Evolutionary conservation across 1,140 invertebrate species (phyloP), one percentile per base, ranked within the genome.

Genomic region (Atta colombica): DNA sequence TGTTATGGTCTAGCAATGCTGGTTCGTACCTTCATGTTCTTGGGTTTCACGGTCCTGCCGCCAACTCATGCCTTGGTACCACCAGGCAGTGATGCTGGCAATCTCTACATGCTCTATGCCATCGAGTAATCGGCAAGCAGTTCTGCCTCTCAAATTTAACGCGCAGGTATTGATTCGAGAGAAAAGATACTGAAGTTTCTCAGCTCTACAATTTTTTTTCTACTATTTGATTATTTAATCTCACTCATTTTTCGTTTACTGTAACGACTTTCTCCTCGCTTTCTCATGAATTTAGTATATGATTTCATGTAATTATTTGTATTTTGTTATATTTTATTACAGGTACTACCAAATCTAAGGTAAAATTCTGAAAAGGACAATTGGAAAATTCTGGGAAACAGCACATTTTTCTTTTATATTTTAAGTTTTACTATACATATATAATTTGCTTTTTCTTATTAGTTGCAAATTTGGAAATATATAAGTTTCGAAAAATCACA

Each of bases 1-100:
- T 92, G 80, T 93, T 95, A 91, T 92, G 88, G 96, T 96, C 87
- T 95, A 97, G 97, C 97, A 55, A 97, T 97, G 88, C 96, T 99
- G 80, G 97, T 99, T 77, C 97, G 98, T 92, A 98, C 98, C 72
- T 99, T 99, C 97, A 99, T 99, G 97, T 99, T 99, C 96, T 97
- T 99, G 95, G 99, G 99, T 66, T 99, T 99, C 95, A 96, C 97
- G 88, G 96, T 98, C 65, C 96, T 99, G 88, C 96, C 98, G 60
- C 98, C 99, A 69, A 97, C 97, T 90, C 97, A 98, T 77, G 96
- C 96, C n/a, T 95, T 98, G 89, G 96, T 97, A 91, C 97, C 97
- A 92, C 96, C 95, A 91, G 96, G 94, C 93, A 96, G 96, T 91
- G 96, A 96, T 92, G 96, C 95, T 92, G 96, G 96, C 90, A 97